Base-by-base conservation (phyloP, 2,797 vertebrate genomes). In the Calcarius lapponicus region DNA sequence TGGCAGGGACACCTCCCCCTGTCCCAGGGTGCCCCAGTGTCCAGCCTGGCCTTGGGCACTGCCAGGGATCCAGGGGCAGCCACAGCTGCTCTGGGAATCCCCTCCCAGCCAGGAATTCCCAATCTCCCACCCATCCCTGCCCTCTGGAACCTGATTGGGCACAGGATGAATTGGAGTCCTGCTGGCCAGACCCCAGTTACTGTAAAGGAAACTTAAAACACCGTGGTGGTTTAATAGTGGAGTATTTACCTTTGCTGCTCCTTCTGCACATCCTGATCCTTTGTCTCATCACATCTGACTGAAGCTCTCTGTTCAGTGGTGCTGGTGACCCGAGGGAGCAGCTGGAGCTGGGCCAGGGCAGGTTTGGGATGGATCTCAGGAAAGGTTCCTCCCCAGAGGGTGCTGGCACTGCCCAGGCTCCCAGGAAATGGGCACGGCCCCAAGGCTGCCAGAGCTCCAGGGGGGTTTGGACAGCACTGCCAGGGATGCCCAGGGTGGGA, bases 341-440 rank as follows among this genome's bases (percentile, higher is more conserved):
- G 17, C 51, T 74, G 81, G 31, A 13, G 42, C 42, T 57, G 51
- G 0, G 50, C 8, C 34, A 40, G 58, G 58, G 40, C 2, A 6
- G 8, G 12, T 0, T 31, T 1, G 5, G 32, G 50, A 0, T 83
- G 69, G 29, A 31, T 4, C 0, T 20, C 1, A 24, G 34, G 7
- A 7, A 26, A 31, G 20, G 9, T 0, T 65, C 29, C 17, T 7
- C 10, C 29, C 60, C 29, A 16, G 34, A 65, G 34, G 53, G 42
- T n/a, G 57, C 32, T 53, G 73, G 74, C 47, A 51, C 45, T 62
- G 58, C n/a, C 26, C 54, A 45, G 42, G n/a, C 66, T 70, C 65
- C 60, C 60, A 50, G 61, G 61, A 53, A 50, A 58, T 57, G 80
- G 80, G 10, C 19, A 19, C 29, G 0, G 18, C 16, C 67, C 57